phyloP scores from a whole-genome alignment of 2,113 vertebrate species.

The Hippopotamus amphibius region DNA sequence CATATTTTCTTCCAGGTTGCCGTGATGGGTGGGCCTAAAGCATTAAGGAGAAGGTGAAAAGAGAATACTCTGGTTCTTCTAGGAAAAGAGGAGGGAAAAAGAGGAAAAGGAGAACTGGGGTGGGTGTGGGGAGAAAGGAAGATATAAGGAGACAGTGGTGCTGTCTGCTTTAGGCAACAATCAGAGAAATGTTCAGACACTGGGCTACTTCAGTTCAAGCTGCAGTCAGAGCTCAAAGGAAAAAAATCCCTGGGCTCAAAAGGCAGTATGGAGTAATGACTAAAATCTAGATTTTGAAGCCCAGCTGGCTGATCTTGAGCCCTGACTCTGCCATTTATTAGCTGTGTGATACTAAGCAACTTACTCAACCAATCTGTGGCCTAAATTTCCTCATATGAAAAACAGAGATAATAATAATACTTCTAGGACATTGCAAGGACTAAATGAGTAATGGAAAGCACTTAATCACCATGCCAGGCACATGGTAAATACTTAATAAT shows the following conservation, averaged over 20 bases:
- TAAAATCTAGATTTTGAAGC: not conserved
- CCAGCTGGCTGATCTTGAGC: not conserved
- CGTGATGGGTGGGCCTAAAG: not conserved
- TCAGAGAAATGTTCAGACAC: not conserved
- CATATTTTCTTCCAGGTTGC: not conserved
- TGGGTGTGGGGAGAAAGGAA: not conserved
- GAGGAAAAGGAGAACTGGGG: not conserved
- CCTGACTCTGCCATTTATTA: not conserved
- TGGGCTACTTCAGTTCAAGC: not conserved
- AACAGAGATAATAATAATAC: not conserved
- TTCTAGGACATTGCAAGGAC: not conserved
- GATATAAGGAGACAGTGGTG: not conserved
- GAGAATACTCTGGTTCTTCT: not conserved
- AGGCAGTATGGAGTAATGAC: not conserved
- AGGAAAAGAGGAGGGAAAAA: not conserved
- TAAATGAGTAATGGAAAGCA: not conserved
- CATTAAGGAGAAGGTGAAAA: slow-evolving; percentile 26
- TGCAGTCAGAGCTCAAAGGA: not conserved
- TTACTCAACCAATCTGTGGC: not conserved
- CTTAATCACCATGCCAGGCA: not conserved
- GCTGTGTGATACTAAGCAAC: slow-evolving; percentile 15
- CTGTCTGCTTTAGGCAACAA: not conserved
- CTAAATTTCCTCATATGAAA: not conserved
- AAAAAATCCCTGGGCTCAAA: not conserved
- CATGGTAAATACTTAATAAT: not conserved